Evolutionary conservation across 2,797 vertebrate genomes (phyloP), one percentile per base, ranked within the genome.

Genomic region (Tadarida brasiliensis): DNA sequence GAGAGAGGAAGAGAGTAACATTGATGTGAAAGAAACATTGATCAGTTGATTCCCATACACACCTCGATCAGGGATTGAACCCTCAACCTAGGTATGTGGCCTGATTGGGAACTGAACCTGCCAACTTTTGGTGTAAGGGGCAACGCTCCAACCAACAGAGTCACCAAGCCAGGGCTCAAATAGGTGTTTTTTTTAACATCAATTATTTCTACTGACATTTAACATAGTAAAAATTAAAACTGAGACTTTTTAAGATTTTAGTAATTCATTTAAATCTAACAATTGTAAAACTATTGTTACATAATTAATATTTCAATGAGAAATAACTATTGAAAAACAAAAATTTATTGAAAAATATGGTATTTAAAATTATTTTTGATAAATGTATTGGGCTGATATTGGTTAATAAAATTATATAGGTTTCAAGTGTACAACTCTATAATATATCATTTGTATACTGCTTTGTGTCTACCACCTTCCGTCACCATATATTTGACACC

Each of bases 161-260:
- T 11, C 59, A 61, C 24, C 57, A 3, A 4, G 57, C 24, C 57
- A 59, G 24, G 26, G 24, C 57, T 59, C 57, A 59, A 59, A 59
- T 26, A 59, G 57, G 57, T 59, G 9, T 59, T 26, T 74, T 54
- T 63, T 11, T 82, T 85, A 54, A 47, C 2, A 81, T 47, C 51
- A 74, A 88, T 71, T 95, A 93, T 54, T 96, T 78, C 61, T 70
- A 70, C 3, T 61, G 57, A 57, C 59, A 73, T 78, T 82, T 88
- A 92, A 85, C 26, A 88, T 71, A 80, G 30, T 83, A 89, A 87
- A 78, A 94, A 30, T 77, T 68, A 92, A 70, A 95, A 90, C n/a
- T 70, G 35, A 81, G 6, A 71, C 10, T 57, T 44, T 44, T 44
- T 7, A 73, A 61, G 30, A 78, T 56, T 71, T 88, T 61, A 85